Percentiles rank a stretch among this genome's conserved stretches.
phyloP scores from a whole-genome alignment of 2,113 vertebrate genomes.

The Peromyscus leucopus region DNA sequence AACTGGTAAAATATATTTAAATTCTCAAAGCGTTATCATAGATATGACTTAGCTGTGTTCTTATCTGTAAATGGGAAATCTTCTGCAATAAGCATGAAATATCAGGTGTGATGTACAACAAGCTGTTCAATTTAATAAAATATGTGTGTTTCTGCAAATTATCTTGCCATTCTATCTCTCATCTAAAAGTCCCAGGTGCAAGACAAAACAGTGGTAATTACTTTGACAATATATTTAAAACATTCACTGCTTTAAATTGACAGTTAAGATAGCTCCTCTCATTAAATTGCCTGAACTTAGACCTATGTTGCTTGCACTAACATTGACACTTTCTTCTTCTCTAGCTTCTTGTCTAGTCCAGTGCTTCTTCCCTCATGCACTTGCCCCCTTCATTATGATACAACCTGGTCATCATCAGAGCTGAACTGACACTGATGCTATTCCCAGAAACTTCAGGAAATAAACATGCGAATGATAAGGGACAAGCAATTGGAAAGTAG shows the following conservation, averaged over 20 bases:
- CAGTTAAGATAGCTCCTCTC: slow-evolving; percentile 21
- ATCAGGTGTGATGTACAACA: neutral
- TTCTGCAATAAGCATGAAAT: neutral
- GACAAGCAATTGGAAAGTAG: neutral
- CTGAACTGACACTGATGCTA: neutral
- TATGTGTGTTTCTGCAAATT: slow-evolving; percentile 40
- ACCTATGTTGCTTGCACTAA: slow-evolving; percentile 24
- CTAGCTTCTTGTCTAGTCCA: neutral
- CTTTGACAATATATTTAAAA: slow-evolving; percentile 35
- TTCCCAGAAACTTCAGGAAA: neutral
- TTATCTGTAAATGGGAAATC: slow-evolving; percentile 23
- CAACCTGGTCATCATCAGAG: neutral
- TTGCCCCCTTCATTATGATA: neutral
- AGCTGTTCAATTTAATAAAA: slow-evolving; percentile 37
- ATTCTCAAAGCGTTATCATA: neutral
- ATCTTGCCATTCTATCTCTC: neutral
- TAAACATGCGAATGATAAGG: neutral
- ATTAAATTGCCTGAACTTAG: slow-evolving; percentile 11
- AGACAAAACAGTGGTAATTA: slow-evolving; percentile 32
- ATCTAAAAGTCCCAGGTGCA: neutral
- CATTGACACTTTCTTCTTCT: neutral
- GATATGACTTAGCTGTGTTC: neutral
- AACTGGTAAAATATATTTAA: slow-evolving; percentile 55
- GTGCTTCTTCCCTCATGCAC: neutral
- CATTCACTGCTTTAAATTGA: neutral